Conservation (phyloP, 2,888 invertebrate species). For the Drosophila diplacantha region DNA sequence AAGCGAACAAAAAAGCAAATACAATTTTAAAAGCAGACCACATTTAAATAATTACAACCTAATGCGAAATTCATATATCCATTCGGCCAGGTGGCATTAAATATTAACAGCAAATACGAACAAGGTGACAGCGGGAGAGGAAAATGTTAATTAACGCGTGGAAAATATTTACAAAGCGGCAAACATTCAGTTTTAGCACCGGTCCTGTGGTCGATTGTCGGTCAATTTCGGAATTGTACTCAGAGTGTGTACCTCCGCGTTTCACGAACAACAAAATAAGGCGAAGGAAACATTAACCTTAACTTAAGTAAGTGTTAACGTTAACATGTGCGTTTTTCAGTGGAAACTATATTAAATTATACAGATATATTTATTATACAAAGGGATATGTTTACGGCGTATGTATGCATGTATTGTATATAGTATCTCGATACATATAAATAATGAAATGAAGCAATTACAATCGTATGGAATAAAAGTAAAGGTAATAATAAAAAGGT, state of each 20-base stretch:
- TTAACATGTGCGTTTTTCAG: slow-evolving; percentile 58
- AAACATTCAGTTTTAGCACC: slow-evolving; percentile 7
- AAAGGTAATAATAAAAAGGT: slow-evolving; percentile 60
- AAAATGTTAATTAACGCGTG: slow-evolving; percentile 31
- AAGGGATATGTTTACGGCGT: slow-evolving; percentile 44
- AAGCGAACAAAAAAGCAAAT: slow-evolving; percentile 2
- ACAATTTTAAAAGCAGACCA: slow-evolving; percentile 22
- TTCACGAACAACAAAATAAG: slow-evolving; percentile 7
- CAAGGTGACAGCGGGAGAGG: slow-evolving; percentile 3
- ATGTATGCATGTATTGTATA: slow-evolving; percentile 61
- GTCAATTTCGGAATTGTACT: slow-evolving; percentile 54
- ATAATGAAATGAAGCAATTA: slow-evolving; percentile 71
- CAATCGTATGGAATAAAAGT: slow-evolving; percentile 72
- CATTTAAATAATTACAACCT: slow-evolving; percentile 23
- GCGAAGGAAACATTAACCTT: slow-evolving; percentile 17
- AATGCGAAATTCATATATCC: slow-evolving; percentile 31
- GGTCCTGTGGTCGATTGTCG: slow-evolving; percentile 34
- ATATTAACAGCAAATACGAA: slow-evolving; percentile 23
- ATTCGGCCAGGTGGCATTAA: slow-evolving; percentile 33
- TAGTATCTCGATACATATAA: slow-evolving; percentile 61
- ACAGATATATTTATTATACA: slow-evolving; percentile 47
- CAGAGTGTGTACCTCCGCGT: slow-evolving; percentile 26
- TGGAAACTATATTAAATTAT: slow-evolving; percentile 48
- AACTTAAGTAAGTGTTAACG: slow-evolving; percentile 57
- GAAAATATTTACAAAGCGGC: slow-evolving; percentile 27